Evolutionary conservation across 2,888 invertebrate species (phyloP).

Genomic region (Subacronicta megacephala): DNA sequence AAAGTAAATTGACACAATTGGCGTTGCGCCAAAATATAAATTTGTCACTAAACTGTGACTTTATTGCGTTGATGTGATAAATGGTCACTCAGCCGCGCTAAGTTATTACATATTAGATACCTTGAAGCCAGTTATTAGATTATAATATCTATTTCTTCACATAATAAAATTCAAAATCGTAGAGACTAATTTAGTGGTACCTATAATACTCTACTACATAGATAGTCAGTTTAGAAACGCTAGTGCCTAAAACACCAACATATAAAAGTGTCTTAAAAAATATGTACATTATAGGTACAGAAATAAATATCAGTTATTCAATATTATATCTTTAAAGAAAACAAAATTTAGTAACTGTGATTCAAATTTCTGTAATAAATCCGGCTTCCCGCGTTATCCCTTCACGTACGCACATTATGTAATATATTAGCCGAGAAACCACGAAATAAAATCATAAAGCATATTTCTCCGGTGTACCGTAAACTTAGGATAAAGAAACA

Average conservation of each 20-base stretch:
- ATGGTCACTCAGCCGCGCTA: conserved; percentile 15
- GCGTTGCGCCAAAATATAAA: conserved; percentile 49
- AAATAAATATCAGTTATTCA: too few species aligned
- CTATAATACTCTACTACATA: too few species aligned
- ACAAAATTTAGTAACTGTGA: background rate
- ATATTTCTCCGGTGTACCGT: conserved; percentile 46
- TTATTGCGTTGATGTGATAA: conserved; percentile 43
- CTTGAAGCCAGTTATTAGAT: conserved; percentile 12
- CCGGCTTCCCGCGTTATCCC: conserved; percentile 1
- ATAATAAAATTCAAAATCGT: too few species aligned
- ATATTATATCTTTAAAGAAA: background rate
- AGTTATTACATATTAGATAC: conserved; percentile 30
- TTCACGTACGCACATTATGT: conserved; percentile 7
- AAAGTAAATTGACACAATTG: conserved; percentile 39
- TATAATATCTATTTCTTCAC: too few species aligned
- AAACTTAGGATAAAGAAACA: conserved; percentile 53
- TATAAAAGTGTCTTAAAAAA: too few species aligned
- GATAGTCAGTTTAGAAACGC: too few species aligned
- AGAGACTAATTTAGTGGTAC: too few species aligned
- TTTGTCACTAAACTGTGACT: conserved; percentile 40
- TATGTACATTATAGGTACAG: too few species aligned
- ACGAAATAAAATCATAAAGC: conserved; percentile 38
- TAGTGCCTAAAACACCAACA: too few species aligned
- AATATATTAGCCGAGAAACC: conserved; percentile 23
- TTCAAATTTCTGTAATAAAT: background rate